phyloP scores from a whole-genome alignment of 2,797 vertebrate genomes.

The Megaceryle alcyon region DNA sequence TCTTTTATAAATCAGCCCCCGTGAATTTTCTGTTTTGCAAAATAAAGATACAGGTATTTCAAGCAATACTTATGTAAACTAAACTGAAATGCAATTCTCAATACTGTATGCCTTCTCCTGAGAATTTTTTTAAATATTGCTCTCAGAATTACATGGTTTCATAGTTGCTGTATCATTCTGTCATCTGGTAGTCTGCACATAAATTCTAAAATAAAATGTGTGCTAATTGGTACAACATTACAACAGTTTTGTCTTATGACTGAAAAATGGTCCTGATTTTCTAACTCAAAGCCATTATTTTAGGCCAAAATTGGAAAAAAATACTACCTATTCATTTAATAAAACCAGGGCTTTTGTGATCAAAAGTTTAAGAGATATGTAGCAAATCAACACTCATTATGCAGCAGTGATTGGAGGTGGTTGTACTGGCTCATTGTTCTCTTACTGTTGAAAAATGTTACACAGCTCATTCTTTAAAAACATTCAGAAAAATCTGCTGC shows the following conservation, averaged over 20 bases:
- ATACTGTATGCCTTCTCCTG: slow-evolving; percentile 77
- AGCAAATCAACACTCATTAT: not conserved
- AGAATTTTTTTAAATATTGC: slow-evolving; percentile 78
- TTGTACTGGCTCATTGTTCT: not conserved
- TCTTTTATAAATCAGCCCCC: slow-evolving; percentile 79
- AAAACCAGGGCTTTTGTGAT: not conserved
- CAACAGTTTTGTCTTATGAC: slow-evolving; percentile 2
- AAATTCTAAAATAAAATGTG: slow-evolving; percentile 56
- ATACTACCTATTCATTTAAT: not conserved
- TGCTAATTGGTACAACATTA: slow-evolving; percentile 54
- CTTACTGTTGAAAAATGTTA: not conserved
- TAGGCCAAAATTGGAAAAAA: not conserved
- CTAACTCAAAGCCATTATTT: not conserved
- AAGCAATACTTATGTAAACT: slow-evolving; percentile 77
- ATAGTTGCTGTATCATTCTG: slow-evolving; percentile 48
- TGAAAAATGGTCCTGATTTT: not conserved
- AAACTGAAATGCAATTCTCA: slow-evolving; percentile 71
- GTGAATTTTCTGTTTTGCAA: slow-evolving; percentile 65
- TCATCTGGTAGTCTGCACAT: slow-evolving; percentile 46
- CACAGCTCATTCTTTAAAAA: not conserved
- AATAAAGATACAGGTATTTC: slow-evolving; percentile 70
- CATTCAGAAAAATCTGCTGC: not conserved
- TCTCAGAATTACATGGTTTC: slow-evolving; percentile 75
- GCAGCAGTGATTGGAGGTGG: not conserved
- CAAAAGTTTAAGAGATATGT: not conserved